Conservation (phyloP, 2,888 invertebrate genomes). For the Eilema caniola region DNA sequence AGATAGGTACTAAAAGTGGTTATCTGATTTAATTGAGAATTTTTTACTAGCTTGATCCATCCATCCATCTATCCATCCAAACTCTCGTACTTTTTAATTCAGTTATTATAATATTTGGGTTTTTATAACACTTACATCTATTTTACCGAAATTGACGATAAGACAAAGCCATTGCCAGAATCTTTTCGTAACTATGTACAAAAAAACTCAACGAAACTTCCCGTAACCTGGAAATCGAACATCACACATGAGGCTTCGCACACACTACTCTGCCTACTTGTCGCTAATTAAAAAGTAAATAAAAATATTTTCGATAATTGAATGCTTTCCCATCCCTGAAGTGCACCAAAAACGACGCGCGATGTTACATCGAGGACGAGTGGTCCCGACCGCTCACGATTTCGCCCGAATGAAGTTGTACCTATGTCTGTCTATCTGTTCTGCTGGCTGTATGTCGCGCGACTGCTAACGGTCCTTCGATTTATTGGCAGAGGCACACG, state of each 20-base stretch:
- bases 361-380: constrained; percentile 53
- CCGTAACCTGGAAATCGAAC: not conserved
- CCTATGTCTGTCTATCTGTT: constrained; percentile 54
- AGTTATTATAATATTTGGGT: no score
- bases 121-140: no score
- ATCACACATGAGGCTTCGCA: not conserved
- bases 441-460: constrained; percentile 46
- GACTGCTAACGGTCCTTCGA: constrained; percentile 46
- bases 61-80: no score
- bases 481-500: constrained; percentile 49
- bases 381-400: constrained; percentile 70
- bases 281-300: not conserved
- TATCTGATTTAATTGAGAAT: not conserved
- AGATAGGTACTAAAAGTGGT: not conserved
- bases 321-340: constrained; percentile 44
- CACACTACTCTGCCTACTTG: not conserved
- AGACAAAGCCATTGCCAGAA: no score
- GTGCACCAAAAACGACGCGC: constrained; percentile 49
- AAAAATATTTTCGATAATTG: not conserved
- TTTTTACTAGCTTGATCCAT: not conserved
- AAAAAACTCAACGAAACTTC: not conserved
- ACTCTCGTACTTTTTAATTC: no score
- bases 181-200: no score
- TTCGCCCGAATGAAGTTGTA: constrained; percentile 72
- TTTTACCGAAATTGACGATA: no score